These are phyloP conservation scores for Drosophila kambysellisi DNA, from an alignment of 2,888 invertebrate species.

Conservation along the genomic window DNA sequence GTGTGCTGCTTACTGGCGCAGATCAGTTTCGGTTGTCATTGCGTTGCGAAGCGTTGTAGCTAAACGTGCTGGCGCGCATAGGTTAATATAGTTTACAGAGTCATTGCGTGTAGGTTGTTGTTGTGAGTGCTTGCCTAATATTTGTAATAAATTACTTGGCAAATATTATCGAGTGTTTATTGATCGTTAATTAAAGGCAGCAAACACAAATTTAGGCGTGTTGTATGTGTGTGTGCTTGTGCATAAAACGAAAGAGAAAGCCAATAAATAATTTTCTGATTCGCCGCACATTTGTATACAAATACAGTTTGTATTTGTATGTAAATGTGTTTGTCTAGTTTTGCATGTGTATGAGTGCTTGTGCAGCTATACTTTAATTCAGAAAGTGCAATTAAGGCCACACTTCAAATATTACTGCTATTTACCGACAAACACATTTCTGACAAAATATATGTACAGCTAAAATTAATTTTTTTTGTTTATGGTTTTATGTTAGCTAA, in stretches of 20 bases:
- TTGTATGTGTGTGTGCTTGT: constrained; percentile 1
- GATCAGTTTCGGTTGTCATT: constrained; percentile 59
- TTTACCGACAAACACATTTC: constrained; percentile 8
- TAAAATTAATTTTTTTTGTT: constrained; percentile 6
- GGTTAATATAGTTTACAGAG: constrained; percentile 40
- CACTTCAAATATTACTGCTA: constrained; percentile 25
- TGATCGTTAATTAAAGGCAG: constrained; percentile 23
- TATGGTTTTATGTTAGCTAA: not conserved
- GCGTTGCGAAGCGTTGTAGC: constrained; percentile 44
- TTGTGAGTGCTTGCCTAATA: constrained; percentile 38
- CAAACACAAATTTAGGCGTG: constrained; percentile 3
- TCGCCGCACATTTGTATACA: constrained; percentile 34
- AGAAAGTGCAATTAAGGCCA: constrained; percentile 42
- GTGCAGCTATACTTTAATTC: constrained; percentile 41
- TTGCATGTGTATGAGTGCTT: not conserved
- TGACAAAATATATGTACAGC: constrained; percentile 8
- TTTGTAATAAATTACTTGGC: constrained; percentile 36
- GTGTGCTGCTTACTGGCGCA: constrained; percentile 38
- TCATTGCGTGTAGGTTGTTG: constrained; percentile 22
- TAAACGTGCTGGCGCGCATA: constrained; percentile 24
- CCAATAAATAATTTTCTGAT: constrained; percentile 41
- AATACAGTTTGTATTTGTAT: constrained; percentile 10
- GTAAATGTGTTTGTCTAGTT: constrained; percentile 4
- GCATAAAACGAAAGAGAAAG: constrained; percentile 46
- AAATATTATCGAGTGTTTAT: constrained; percentile 25